Evolutionary conservation across 1,140 invertebrate genomes (phyloP).

Genomic region (Solenopsis fugax): DNA sequence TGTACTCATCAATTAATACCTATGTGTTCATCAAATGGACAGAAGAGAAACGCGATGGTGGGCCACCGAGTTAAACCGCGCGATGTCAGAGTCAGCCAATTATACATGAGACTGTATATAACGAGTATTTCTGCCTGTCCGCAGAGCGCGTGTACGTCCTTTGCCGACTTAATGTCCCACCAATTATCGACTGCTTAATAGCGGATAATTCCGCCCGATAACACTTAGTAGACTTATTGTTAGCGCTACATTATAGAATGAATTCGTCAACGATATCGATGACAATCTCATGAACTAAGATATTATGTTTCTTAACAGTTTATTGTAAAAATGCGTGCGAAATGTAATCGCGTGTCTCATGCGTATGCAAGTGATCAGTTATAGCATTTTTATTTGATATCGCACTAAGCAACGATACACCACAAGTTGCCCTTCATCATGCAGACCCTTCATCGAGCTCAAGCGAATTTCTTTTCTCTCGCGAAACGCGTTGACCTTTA

Average conservation of each 20-base stretch:
- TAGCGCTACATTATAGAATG: not conserved
- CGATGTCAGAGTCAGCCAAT: conserved; percentile 10
- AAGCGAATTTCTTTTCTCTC: conserved; percentile 9
- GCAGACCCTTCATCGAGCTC: not conserved
- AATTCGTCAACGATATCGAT: not conserved
- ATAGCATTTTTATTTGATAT: conserved; percentile 7
- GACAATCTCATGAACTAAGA: not conserved
- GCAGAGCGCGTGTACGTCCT: not conserved
- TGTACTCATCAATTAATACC: conserved; percentile 71
- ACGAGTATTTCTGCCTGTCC: too few species aligned
- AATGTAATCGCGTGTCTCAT: not conserved
- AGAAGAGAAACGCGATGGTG: conserved; percentile 37
- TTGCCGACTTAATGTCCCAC: conserved; percentile 7
- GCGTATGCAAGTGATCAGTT: not conserved
- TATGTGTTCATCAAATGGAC: conserved; percentile 63
- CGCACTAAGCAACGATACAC: not conserved
- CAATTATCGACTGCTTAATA: conserved; percentile 6
- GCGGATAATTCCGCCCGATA: not conserved
- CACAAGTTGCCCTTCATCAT: not conserved
- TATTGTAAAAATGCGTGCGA: not conserved
- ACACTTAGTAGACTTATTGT: too few species aligned
- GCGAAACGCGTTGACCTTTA: conserved; percentile 23
- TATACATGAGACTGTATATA: not conserved
- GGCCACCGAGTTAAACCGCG: not conserved
- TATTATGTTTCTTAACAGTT: not conserved